Evolutionary conservation across 2,797 vertebrate species (phyloP).

Genomic region (Lateolabrax maculatus): DNA sequence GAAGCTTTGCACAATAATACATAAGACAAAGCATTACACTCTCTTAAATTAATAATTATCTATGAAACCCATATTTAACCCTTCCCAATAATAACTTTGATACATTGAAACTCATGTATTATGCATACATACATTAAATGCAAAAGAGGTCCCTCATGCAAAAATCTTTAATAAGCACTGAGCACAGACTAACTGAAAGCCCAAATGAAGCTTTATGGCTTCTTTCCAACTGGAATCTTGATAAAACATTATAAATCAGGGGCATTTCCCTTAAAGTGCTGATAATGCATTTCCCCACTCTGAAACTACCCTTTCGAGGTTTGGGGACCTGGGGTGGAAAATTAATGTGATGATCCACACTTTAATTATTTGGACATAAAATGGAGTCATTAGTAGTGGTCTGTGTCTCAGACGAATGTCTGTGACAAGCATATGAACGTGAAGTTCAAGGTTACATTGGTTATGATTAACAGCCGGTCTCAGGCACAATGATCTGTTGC

Average conservation of each 20-base stretch:
- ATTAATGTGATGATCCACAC: constrained; percentile 64
- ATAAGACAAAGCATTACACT: constrained; percentile 21
- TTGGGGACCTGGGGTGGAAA: constrained; percentile 52
- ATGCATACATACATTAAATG: no score
- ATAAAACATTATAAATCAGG: constrained; percentile 73
- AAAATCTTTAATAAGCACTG: constrained; percentile 28
- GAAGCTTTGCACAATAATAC: constrained; percentile 32
- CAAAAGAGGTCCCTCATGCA: constrained; percentile 25
- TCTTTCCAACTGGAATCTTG: constrained; percentile 61
- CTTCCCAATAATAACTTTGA: constrained; percentile 19
- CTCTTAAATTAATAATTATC: constrained; percentile 42
- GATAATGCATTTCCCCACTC: constrained; percentile 41
- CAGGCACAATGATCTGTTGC: background rate
- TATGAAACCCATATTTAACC: constrained; percentile 41
- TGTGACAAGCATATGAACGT: constrained; percentile 28
- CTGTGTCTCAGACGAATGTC: constrained; percentile 54
- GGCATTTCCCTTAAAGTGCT: constrained; percentile 61
- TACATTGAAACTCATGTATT: constrained; percentile 9
- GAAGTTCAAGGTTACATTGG: constrained; percentile 55
- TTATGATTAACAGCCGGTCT: constrained; percentile 42
- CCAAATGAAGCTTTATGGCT: constrained; percentile 52
- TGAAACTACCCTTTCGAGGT: constrained; percentile 52
- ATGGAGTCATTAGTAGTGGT: constrained; percentile 47
- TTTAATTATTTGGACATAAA: constrained; percentile 76
- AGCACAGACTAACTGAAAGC: constrained; percentile 43